Base-by-base conservation (phyloP, 2,888 invertebrate species). In the Pseudolycoriella hygida region DNA sequence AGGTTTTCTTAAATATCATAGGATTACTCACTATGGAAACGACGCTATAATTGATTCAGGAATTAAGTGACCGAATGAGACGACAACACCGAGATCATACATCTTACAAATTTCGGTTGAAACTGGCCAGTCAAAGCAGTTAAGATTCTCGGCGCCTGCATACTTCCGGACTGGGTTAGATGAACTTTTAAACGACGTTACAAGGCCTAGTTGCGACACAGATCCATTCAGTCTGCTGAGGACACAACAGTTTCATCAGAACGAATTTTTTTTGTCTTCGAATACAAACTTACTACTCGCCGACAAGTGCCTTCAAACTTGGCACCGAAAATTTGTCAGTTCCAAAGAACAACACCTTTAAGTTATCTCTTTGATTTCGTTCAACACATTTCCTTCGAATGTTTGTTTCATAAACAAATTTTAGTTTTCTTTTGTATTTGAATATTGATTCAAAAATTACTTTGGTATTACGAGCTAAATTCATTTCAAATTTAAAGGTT, bases 21-120 rank as follows among this genome's bases (percentile, higher is more conserved):
- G n/a, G n/a, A n/a, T 15, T 6, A 72, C 80, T 74, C 73, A 90
- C 90, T 83, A 62, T 46, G 84, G 81, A 66, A 93, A 92, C 47
- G 75, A 69, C 8, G 75, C 65, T 25, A 96, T 83, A 0, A 90
- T 61, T 44, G 70, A 60, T 50, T 73, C 67, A 34, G 89, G 89
- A 55, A 96, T 88, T 49, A 96, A 68, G 58, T 89, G 80, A 0
- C 96, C 94, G 71, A 96, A 96, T 0, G 94, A 93, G 2, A 87
- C 90, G 20, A 96, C 85, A 42, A 94, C 66, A 3, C 94, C 94
- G 48, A 94, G 64, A 59, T 94, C 81, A 67, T 80, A 92, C 44
- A 71, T 64, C 12, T 60, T 25, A 2, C 48, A 57, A 43, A 67
- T 54, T 8, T 57, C 51, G 34, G 70, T 55, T 34, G 60, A 51